Percentiles rank a stretch among this genome's conserved stretches.
phyloP scores from a whole-genome alignment of 92 coral and sea anemone genomes.

The Ricordea florida region DNA sequence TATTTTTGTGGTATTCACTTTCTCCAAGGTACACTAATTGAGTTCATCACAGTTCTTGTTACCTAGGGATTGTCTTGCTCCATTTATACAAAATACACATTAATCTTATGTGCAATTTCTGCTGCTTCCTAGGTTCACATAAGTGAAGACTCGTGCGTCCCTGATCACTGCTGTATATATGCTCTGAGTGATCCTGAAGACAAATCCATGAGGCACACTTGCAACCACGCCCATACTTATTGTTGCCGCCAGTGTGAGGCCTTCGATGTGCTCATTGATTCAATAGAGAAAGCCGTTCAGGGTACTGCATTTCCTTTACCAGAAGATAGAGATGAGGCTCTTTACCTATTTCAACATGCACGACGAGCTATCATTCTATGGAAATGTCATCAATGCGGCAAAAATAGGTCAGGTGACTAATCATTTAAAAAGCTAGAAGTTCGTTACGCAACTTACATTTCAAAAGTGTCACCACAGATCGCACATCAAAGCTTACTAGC shows the following conservation, averaged over 20 bases:
- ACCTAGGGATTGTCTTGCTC: neutral
- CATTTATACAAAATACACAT: neutral
- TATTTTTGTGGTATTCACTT: neutral
- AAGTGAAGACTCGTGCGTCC: conserved; percentile 6
- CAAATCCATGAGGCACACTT: neutral
- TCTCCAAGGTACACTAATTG: neutral
- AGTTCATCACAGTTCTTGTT: neutral
- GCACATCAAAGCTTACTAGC: too few species aligned
- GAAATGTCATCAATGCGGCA: conserved; percentile 27
- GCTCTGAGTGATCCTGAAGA: conserved; percentile 33
- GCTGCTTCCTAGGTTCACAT: neutral
- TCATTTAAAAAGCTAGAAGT: too few species aligned
- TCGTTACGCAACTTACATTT: too few species aligned
- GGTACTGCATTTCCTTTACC: neutral
- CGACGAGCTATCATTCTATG: conserved; percentile 22
- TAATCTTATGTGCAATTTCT: neutral
- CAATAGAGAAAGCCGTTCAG: conserved; percentile 7
- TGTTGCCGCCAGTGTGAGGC: conserved; percentile 20
- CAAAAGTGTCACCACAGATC: too few species aligned
- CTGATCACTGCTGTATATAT: conserved; percentile 17
- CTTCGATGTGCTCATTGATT: conserved; percentile 1
- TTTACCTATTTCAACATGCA: conserved; percentile 39
- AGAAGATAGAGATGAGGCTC: conserved; percentile 39
- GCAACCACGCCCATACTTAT: conserved; percentile 21
- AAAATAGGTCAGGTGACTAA: too few species aligned